These are phyloP conservation scores for Salarias fasciatus DNA, from an alignment of 2,797 vertebrate genomes.

Conservation along the genomic window DNA sequence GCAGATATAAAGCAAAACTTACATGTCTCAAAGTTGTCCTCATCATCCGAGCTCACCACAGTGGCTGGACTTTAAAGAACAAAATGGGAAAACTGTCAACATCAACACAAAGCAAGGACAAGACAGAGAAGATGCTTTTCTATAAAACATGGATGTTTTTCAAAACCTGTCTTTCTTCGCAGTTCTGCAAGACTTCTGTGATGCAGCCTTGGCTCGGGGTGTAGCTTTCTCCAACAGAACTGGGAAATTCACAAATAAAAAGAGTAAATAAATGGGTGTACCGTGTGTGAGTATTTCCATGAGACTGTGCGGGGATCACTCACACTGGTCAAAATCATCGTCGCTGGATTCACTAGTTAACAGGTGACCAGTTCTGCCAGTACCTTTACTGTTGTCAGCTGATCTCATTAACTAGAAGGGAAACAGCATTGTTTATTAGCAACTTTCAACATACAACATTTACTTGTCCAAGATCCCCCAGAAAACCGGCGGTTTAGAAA, in stretches of 20 bases:
- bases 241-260: constrained; percentile 26
- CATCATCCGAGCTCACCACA: constrained; percentile 79
- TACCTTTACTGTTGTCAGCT: constrained; percentile 72
- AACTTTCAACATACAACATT: too few species aligned
- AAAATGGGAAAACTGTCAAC: too few species aligned
- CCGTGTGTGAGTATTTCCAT: too few species aligned
- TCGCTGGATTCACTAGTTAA: constrained; percentile 74
- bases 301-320: constrained; percentile 56
- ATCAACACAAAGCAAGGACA: too few species aligned
- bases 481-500: too few species aligned
- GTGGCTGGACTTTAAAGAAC: neutral
- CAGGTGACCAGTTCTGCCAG: constrained; percentile 18
- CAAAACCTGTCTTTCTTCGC: constrained; percentile 59
- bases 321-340: constrained; percentile 84
- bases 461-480: too few species aligned
- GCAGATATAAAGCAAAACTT: constrained; percentile 41
- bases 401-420: constrained; percentile 59
- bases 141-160: neutral
- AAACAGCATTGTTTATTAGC: neutral
- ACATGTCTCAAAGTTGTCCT: constrained; percentile 83
- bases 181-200: constrained; percentile 36
- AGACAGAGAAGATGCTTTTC: neutral
- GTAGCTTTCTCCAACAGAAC: constrained; percentile 67
- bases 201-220: constrained; percentile 51
- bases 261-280: neutral